Evolutionary conservation across 1,140 invertebrate species (phyloP), one percentile per base, ranked within the genome.

Genomic region (Zaprionus capensis): DNA sequence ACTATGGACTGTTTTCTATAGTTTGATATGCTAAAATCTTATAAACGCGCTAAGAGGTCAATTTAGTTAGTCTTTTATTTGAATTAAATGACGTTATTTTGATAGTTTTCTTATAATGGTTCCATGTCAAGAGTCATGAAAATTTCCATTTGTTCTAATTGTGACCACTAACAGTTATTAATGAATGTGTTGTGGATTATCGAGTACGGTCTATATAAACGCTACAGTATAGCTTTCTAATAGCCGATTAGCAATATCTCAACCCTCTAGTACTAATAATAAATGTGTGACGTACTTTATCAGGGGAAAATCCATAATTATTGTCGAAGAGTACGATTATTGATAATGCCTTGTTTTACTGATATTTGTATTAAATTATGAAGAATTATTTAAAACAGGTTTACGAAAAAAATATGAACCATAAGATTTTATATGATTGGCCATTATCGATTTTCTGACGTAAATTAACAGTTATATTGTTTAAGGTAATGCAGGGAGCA

Each of bases 1-100:
- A 57, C 55, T 34, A 57, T 31, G 62, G 4, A 26, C 53, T 73
- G 57, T 71, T 67, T 77, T 70, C 71, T 73, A 57, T 63, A 22
- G 28, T 28, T 61, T 22, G 6, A 28, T 46, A n/a, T 36, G 20
- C 24, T 34, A n/a, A 34, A 5, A 36, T 41, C 51, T 38, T 53
- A 22, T 70, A 70, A 64, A 63, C 5, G n/a, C 17, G 14, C 28
- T 69, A 2, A 57, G 38, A 36, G 38, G 38, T 20, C 31, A 49
- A 46, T 55, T 38, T n/a, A 34, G 20, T 34, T 51, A 15, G 41
- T 31, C 7, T 31, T 31, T 31, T 31, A 34, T 34, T 34, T 34
- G 9, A 34, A 34, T 34, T 34, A 34, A 11, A 4, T 34, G 31
- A 34, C 31, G 2, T 34, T 34, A 34, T 34, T 34, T 34, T 34